Conservation (phyloP, 2,888 invertebrate species). For the Phalangium opilio region DNA sequence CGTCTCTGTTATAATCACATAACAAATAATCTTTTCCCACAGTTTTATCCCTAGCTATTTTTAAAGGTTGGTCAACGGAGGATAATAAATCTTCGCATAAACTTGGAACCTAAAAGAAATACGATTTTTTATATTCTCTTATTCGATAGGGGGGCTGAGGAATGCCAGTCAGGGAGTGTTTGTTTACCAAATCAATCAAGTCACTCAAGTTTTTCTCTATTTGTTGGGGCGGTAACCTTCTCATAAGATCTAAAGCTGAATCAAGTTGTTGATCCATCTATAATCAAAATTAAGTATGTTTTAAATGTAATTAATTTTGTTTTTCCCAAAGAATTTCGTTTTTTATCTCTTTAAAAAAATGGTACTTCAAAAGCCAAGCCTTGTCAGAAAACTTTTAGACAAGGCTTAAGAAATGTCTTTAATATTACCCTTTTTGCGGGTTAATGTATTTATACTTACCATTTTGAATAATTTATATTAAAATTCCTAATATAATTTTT, state of each 20-base stretch:
- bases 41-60: conserved; percentile 81
- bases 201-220: conserved; percentile 97
- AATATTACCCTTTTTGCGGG: too few species aligned
- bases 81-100: conserved; percentile 92
- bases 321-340: too few species aligned
- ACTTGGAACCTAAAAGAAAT: conserved; percentile 51
- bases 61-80: conserved; percentile 94
- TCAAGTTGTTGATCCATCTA: conserved; percentile 94
- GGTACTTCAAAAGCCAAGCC: too few species aligned
- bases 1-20: conserved; percentile 98
- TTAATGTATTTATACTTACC: too few species aligned
- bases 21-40: conserved; percentile 92
- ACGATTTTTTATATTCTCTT: too few species aligned
- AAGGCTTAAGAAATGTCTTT: too few species aligned
- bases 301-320: conserved; percentile 1
- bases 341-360: too few species aligned
- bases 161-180: too few species aligned
- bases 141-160: too few species aligned
- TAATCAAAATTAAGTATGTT: conserved; percentile 29
- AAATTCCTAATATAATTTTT: too few species aligned
- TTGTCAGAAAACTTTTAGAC: too few species aligned
- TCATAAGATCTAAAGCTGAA: conserved; percentile 96
- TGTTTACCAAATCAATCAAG: conserved; percentile 74
- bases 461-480: too few species aligned
- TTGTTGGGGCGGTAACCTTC: conserved; percentile 95